Conservation (phyloP, 2,113 vertebrate species). For the Pholis gunnellus region DNA sequence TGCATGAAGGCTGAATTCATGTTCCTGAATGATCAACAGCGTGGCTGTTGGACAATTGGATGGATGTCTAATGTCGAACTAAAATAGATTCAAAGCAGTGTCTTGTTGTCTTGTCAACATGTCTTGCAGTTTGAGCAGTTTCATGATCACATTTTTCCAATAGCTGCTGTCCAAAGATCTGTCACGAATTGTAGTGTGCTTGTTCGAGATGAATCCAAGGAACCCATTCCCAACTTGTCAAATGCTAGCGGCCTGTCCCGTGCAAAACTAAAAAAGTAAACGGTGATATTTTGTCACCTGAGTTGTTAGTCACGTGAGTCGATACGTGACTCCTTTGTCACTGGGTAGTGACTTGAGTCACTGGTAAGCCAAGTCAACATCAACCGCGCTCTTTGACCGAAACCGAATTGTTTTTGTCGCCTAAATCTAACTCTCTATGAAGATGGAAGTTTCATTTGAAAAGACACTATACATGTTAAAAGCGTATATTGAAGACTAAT, state of each 20-base stretch:
- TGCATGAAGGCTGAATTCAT: neutral
- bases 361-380: no score
- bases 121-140: neutral
- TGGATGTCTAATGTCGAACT: neutral
- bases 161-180: neutral
- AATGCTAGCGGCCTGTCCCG: no score
- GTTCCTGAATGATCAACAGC: neutral
- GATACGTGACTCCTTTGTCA: no score
- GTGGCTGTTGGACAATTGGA: neutral
- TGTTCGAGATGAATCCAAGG: neutral
- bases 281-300: neutral
- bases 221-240: neutral
- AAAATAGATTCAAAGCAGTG: neutral
- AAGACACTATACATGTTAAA: no score
- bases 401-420: no score
- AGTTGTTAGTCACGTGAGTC: no score
- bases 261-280: no score
- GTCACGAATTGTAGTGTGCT: neutral
- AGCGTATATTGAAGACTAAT: no score
- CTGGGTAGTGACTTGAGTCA: no score
- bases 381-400: neutral
- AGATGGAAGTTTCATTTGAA: neutral
- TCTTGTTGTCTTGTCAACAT: neutral
- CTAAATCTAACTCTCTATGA: neutral
- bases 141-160: neutral